Percentiles rank a stretch among this genome's conserved stretches.
phyloP scores from a whole-genome alignment of 2,888 invertebrate genomes.

The Idaea dimidiata region DNA sequence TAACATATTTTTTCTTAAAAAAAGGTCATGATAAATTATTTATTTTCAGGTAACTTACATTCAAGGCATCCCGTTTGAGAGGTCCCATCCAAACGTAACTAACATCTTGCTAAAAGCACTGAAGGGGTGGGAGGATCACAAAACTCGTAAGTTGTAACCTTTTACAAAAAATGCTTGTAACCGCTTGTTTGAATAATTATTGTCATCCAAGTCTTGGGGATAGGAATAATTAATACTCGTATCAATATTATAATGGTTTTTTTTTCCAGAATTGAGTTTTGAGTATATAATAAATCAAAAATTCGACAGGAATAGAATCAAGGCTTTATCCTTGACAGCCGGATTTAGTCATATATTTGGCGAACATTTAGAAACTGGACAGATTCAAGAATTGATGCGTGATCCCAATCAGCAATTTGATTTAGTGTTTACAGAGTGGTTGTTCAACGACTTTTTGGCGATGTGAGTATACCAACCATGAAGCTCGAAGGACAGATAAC shows the following conservation, averaged over 20 bases:
- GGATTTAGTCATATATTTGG: background rate
- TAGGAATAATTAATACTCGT: background rate
- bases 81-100: background rate
- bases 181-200: no score
- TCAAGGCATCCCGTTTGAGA: background rate
- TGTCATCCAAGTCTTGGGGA: no score
- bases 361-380: background rate
- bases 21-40: background rate
- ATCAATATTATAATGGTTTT: background rate
- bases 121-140: background rate
- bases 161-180: background rate
- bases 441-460: constrained; percentile 39
- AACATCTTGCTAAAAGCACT: background rate
- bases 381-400: background rate
- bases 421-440: constrained; percentile 39
- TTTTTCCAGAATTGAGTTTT: background rate
- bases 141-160: background rate
- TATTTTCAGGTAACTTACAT: background rate
- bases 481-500: no score
- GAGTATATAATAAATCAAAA: background rate
- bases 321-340: background rate
- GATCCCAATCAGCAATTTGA: constrained; percentile 2
- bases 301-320: background rate
- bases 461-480: constrained; percentile 30
- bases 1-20: no score